Conservation (phyloP, 2,888 invertebrate genomes). For the Stenoptilia bipunctidactyla region DNA sequence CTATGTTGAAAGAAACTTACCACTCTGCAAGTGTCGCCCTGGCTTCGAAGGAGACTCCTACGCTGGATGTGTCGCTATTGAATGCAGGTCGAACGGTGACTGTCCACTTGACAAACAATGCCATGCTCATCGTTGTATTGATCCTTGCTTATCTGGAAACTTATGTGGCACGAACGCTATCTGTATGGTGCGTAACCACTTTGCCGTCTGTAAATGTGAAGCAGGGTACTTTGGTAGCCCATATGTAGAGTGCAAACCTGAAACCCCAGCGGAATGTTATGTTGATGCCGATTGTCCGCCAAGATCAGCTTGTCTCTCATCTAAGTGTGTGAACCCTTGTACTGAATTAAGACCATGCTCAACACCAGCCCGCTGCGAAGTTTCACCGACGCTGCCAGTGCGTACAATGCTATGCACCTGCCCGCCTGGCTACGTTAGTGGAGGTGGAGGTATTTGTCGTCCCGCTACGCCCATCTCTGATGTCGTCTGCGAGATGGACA, state of each 20-base stretch:
- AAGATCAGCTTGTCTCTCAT: constrained; percentile 83
- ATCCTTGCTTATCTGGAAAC: constrained; percentile 84
- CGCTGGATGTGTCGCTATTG: constrained; percentile 81
- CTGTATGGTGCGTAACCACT: constrained; percentile 85
- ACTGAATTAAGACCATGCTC: constrained; percentile 82
- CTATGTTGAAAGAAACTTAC: constrained; percentile 77
- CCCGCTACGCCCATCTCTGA: constrained; percentile 75
- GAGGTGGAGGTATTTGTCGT: constrained; percentile 86
- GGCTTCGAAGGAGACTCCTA: constrained; percentile 87
- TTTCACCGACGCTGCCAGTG: constrained; percentile 84
- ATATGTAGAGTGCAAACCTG: constrained; percentile 82
- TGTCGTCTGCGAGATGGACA: constrained; percentile 79
- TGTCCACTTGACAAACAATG: constrained; percentile 90
- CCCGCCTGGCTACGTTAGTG: constrained; percentile 88
- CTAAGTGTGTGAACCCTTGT: constrained; percentile 88
- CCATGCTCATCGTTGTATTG: constrained; percentile 86
- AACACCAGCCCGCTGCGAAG: constrained; percentile 83
- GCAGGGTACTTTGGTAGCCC: constrained; percentile 83
- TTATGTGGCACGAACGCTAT: constrained; percentile 83
- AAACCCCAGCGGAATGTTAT: constrained; percentile 81
- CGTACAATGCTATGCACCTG: constrained; percentile 92
- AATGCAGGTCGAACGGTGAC: constrained; percentile 88
- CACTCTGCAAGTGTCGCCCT: constrained; percentile 83
- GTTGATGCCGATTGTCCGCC: constrained; percentile 87
- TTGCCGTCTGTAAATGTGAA: constrained; percentile 88